These are phyloP conservation scores for Bungarus multicinctus DNA, from an alignment of 2,113 vertebrate genomes.

Conservation along the genomic window DNA sequence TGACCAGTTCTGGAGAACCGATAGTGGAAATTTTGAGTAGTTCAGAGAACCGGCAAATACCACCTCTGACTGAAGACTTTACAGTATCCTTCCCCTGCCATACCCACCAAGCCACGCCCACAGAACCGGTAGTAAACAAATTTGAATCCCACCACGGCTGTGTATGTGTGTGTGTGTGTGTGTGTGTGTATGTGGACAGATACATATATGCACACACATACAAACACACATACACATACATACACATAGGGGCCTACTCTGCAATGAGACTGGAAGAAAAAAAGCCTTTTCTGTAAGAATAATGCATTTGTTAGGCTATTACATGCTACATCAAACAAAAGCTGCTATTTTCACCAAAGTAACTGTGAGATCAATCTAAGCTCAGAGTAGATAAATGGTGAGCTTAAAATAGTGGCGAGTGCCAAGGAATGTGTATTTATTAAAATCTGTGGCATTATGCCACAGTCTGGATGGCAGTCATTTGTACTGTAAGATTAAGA, in stretches of 20 bases:
- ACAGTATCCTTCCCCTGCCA: too few species aligned
- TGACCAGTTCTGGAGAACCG: too few species aligned
- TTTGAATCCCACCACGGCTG: too few species aligned
- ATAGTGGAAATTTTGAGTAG: too few species aligned
- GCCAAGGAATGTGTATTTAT: background rate
- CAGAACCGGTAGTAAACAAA: too few species aligned
- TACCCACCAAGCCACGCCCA: too few species aligned
- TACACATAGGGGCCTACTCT: background rate
- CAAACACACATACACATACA: background rate
- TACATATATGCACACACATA: background rate
- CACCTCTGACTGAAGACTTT: too few species aligned
- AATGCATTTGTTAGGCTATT: background rate
- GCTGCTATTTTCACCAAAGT: background rate
- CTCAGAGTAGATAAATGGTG: background rate
- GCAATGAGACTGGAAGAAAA: background rate
- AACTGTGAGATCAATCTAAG: constrained; percentile 30
- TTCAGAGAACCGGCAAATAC: too few species aligned
- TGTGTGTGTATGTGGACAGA: background rate
- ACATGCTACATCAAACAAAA: background rate
- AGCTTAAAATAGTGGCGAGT: background rate
- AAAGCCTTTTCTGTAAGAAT: background rate
- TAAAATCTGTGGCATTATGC: background rate
- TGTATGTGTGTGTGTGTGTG: background rate
- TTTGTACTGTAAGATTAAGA: constrained; percentile 46
- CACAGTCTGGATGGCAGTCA: constrained; percentile 32